Percentiles rank a stretch among this genome's conserved stretches.
These are phyloP conservation scores for Otis tarda DNA, from an alignment of 2,113 vertebrate species.

Conservation along the genomic window DNA sequence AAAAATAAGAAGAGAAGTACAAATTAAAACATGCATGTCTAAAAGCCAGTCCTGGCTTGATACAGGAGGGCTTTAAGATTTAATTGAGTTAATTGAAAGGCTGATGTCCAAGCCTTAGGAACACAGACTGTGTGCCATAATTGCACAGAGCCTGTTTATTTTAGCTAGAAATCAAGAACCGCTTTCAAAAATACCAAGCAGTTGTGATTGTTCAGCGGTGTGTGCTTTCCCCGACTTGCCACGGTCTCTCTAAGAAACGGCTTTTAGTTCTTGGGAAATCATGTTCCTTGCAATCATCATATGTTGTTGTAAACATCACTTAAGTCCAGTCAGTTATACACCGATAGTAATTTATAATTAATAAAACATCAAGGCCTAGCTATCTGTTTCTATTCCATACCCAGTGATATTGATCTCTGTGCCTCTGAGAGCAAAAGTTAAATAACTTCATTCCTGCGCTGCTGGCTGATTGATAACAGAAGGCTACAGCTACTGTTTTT, in stretches of 20 bases:
- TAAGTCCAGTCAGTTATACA: background rate
- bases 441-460: background rate
- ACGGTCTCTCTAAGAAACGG: background rate
- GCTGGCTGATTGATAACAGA: slow-evolving; percentile 55
- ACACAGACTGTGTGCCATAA: fast-evolving
- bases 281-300: background rate
- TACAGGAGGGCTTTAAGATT: background rate
- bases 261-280: background rate
- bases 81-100: background rate
- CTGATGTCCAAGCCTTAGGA: background rate
- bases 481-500: background rate
- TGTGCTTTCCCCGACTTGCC: background rate
- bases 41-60: background rate
- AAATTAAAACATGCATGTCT: background rate
- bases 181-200: background rate
- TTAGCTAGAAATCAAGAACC: background rate
- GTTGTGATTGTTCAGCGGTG: background rate
- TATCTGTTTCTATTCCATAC: background rate
- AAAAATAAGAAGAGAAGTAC: background rate
- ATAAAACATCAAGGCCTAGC: background rate
- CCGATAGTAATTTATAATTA: background rate
- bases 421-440: background rate
- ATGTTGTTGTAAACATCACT: background rate
- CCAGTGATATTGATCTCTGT: background rate
- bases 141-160: background rate